Evolutionary conservation across 2,888 invertebrate species (phyloP).

Genomic region (Dryobota labecula): DNA sequence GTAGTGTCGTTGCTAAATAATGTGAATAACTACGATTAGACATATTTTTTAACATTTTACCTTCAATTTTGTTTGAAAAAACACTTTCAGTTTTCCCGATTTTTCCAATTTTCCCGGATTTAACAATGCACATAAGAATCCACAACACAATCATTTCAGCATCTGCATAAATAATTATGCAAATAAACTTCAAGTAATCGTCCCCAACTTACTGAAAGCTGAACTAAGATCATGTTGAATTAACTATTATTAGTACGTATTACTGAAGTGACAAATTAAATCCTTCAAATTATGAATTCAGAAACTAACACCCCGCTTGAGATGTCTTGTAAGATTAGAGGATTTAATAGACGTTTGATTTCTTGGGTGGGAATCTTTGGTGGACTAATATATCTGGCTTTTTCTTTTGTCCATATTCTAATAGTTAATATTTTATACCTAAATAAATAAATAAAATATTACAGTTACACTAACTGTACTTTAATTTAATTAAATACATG

Average conservation of each 20-base stretch:
- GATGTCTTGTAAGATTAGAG: constrained; percentile 42
- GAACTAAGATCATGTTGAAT: constrained; percentile 16
- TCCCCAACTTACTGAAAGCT: not conserved
- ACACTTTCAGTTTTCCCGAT: too few species aligned
- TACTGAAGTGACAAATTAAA: constrained; percentile 46
- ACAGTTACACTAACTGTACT: not conserved
- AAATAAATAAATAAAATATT: not conserved
- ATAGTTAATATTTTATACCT: not conserved
- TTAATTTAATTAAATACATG: not conserved
- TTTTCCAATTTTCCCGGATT: too few species aligned
- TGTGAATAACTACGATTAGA: not conserved
- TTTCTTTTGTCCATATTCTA: not conserved
- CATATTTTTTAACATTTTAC: too few species aligned
- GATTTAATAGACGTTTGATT: constrained; percentile 33
- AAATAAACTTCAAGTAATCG: constrained; percentile 2
- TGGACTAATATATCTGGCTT: not conserved
- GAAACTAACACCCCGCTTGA: constrained; percentile 49
- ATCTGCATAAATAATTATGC: not conserved
- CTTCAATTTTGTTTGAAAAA: too few species aligned
- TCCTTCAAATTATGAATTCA: constrained; percentile 53
- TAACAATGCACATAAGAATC: too few species aligned
- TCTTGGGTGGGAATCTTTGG: not conserved
- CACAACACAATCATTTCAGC: not conserved
- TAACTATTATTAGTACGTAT: constrained; percentile 22
- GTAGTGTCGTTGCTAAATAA: too few species aligned